Percentiles rank a stretch among this genome's conserved stretches.
These are phyloP conservation scores for Ptychobarbus kaznakovi DNA, from an alignment of 2,797 vertebrate genomes.

Conservation along the genomic window DNA sequence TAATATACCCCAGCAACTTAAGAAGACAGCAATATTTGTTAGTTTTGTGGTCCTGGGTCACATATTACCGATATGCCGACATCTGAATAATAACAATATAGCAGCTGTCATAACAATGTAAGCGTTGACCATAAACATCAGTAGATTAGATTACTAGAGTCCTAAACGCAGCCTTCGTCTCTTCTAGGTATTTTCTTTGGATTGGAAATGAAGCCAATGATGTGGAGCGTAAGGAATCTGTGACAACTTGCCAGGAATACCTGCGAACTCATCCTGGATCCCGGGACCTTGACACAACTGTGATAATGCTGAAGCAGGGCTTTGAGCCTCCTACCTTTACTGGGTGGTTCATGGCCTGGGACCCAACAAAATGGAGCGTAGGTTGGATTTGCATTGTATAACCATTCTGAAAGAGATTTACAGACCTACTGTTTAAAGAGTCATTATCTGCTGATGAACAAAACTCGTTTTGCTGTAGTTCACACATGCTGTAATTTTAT, in stretches of 20 bases:
- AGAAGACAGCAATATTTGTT: too few species aligned
- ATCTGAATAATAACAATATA: not conserved
- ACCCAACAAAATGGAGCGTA: conserved; percentile 87
- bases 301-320: conserved; percentile 85
- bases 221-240: conserved; percentile 77
- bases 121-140: not conserved
- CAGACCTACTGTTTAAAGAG: not conserved
- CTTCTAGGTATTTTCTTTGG: conserved; percentile 87
- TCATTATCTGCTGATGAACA: not conserved
- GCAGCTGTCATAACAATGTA: not conserved
- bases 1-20: too few species aligned
- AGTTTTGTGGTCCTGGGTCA: too few species aligned
- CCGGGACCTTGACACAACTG: conserved; percentile 83
- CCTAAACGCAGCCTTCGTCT: not conserved
- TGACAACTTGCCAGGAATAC: conserved; percentile 82
- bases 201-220: conserved; percentile 84
- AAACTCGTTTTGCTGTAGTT: not conserved
- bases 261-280: conserved; percentile 84
- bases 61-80: not conserved
- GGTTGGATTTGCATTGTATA: conserved; percentile 60
- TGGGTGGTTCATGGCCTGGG: conserved; percentile 92
- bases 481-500: not conserved
- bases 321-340: conserved; percentile 90
- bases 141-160: not conserved
- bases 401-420: not conserved